phyloP scores from a whole-genome alignment of 2,113 vertebrate species.

The Otus sunia region DNA sequence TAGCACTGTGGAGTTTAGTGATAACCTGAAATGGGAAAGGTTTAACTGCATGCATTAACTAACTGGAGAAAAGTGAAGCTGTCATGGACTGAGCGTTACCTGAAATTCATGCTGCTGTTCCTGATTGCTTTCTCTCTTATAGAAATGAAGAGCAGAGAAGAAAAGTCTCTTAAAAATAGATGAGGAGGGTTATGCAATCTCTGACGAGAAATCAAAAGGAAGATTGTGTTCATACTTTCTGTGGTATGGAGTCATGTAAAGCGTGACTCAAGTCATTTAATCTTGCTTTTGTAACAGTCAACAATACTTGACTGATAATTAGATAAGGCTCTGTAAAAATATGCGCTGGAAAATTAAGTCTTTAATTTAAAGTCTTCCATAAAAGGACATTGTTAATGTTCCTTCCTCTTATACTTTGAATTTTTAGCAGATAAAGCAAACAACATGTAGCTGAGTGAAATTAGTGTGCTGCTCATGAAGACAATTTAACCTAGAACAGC shows the following conservation, averaged over 20 bases:
- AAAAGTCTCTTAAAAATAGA: not conserved
- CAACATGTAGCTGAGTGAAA: not conserved
- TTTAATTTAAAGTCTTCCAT: not conserved
- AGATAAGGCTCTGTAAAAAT: not conserved
- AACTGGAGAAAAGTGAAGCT: not conserved
- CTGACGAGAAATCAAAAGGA: not conserved
- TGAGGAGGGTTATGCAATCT: not conserved
- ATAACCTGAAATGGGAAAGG: not conserved
- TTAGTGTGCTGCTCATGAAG: not conserved
- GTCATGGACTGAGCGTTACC: rapidly evolving
- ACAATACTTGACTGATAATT: not conserved
- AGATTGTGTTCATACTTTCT: not conserved
- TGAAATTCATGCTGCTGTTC: rapidly evolving
- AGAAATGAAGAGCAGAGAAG: not conserved
- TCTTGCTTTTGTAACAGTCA: not conserved
- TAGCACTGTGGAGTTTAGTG: no score
- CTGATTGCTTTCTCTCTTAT: rapidly evolving
- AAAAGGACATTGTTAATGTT: not conserved
- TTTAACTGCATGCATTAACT: not conserved
- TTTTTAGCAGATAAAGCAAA: not conserved
- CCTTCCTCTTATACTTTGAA: not conserved
- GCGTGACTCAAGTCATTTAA: rapidly evolving
- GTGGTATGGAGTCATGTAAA: not conserved
- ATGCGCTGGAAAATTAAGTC: not conserved
- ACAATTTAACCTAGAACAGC: not conserved